These are phyloP conservation scores for Acomys russatus DNA, from an alignment of 2,797 vertebrate genomes.

Conservation along the genomic window DNA sequence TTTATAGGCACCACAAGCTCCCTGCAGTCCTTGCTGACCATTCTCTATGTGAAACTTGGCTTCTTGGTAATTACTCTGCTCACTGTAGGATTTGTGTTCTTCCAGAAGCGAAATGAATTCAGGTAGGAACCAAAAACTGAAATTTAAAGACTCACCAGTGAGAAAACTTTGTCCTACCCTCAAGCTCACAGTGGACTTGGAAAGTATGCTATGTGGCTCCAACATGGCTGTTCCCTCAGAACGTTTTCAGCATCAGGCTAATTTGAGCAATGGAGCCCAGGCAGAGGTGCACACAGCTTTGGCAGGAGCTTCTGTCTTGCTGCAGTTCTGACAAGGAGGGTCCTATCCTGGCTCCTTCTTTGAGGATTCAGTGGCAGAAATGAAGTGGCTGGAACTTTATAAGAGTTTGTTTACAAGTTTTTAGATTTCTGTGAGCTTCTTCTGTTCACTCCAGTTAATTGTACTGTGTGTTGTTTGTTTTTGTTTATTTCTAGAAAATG, in stretches of 20 bases:
- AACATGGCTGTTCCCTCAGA: not conserved
- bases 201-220: not conserved
- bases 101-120: not conserved
- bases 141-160: not conserved
- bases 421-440: not conserved
- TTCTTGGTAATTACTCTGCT: conserved; percentile 61
- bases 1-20: conserved; percentile 28
- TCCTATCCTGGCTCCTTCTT: not conserved
- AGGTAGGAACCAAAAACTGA: conserved; percentile 62
- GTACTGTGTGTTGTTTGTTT: not conserved
- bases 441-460: conserved; percentile 7
- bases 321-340: not conserved
- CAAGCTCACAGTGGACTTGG: not conserved
- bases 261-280: not conserved
- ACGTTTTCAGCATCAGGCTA: not conserved
- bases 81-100: not conserved
- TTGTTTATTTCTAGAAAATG: conserved; percentile 22
- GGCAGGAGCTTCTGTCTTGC: not conserved
- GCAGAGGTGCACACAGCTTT: not conserved
- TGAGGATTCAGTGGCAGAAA: not conserved
- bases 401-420: not conserved
- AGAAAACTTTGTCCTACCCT: not conserved
- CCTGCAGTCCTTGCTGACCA: not conserved
- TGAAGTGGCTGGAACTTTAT: not conserved
- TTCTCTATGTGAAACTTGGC: conserved; percentile 32